These are phyloP conservation scores for Centropyge bicolor DNA, from an alignment of 2,797 vertebrate genomes.

Conservation along the genomic window DNA sequence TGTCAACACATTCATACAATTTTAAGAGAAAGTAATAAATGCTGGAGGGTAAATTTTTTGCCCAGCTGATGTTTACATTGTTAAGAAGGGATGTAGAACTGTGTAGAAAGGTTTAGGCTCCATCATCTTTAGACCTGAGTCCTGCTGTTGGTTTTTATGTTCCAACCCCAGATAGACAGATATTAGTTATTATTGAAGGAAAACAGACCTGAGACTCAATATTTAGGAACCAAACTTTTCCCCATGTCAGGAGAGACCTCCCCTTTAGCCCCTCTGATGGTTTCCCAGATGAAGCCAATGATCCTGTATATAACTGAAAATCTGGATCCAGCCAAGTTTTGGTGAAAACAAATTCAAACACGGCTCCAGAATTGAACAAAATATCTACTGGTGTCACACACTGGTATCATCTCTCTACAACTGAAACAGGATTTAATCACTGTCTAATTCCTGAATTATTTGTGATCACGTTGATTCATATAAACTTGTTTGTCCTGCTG, in stretches of 20 bases:
- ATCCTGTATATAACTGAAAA: neutral
- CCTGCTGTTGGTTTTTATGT: neutral
- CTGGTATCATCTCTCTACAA: no score
- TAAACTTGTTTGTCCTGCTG: neutral
- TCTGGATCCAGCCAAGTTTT: neutral
- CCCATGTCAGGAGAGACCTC: neutral
- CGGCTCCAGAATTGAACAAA: neutral
- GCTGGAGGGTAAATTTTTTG: neutral
- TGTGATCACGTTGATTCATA: neutral
- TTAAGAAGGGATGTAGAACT: neutral
- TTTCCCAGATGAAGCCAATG: neutral
- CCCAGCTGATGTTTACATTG: neutral
- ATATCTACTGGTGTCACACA: neutral
- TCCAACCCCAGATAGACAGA: neutral
- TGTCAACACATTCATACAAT: conserved; percentile 3
- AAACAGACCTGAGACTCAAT: neutral
- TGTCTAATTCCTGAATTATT: neutral
- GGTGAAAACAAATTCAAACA: neutral
- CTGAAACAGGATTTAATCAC: neutral
- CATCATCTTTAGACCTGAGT: neutral
- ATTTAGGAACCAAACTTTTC: neutral
- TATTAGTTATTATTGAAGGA: neutral
- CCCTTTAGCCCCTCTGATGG: neutral
- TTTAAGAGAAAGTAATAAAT: conserved; percentile 3
- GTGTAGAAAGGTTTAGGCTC: neutral